Base-by-base conservation (phyloP, 2,888 invertebrate genomes). In the Agrotis ipsilon region DNA sequence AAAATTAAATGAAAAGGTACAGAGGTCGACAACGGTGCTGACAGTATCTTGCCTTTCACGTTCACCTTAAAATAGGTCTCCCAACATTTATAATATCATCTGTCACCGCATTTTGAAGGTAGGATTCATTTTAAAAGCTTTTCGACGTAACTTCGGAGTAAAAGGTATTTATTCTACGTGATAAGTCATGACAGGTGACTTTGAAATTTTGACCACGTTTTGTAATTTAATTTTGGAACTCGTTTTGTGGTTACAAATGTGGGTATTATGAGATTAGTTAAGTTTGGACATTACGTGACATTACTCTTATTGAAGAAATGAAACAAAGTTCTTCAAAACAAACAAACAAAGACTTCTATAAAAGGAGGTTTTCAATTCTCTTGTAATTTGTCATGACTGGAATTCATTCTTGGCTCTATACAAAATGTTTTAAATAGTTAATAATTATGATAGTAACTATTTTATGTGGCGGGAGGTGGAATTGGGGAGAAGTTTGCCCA, bases 91-190 rank as follows among this genome's bases (percentile, higher is more conserved):
- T 63, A 32, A 65, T 48, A 71, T 52, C 49, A 19, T 58, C 32
- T 65, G 58, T 68, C 65, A 48, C 68, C 51, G 55, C 46, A 54
- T 72, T 81, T 81, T 68, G 21, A 72, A n/a, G 27, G 61, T 66
- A 54, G 13, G 48, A 59, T 68, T 55, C 72, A 61, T 68, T 72
- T 68, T 78, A 68, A 81, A 68, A 79, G 78, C 72, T 63, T 79
- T 77, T 65, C 62, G 51, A 67, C 43, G 49, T 81, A 39, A 60
- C 48, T 62, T 68, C 4, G 3, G 7, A 21, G 54, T 19, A 61
- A 67, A 70, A 68, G 62, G 64, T 63, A 55, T 69, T 74, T 63
- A 55, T 69, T 74, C 74, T 63, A 43, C 52, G 27, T 59, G 62
- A 55, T 68, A 72, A 43, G 13, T 45, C 27, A 55, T 68, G 82